Conservation (phyloP, 2,113 vertebrate species). For the Labrus mixtus region DNA sequence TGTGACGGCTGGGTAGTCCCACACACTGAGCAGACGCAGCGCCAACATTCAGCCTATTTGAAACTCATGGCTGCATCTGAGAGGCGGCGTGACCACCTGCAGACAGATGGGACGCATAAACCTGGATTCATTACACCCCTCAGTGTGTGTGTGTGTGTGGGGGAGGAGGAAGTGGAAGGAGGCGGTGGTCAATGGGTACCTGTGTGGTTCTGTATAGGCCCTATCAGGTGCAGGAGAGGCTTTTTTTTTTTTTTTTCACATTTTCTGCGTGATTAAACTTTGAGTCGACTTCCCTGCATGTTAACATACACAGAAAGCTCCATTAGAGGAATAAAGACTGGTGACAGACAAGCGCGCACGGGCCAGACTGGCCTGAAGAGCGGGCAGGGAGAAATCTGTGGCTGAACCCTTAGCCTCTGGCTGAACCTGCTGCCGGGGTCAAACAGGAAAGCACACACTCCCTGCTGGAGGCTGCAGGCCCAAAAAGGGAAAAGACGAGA, state of each 20-base stretch:
- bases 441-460: constrained; percentile 75
- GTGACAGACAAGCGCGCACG: constrained; percentile 55
- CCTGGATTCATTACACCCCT: constrained; percentile 61
- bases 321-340: constrained; percentile 58
- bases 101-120: constrained; percentile 76
- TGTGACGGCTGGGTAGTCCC: constrained; percentile 54
- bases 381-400: constrained; percentile 54
- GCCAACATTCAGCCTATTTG: constrained; percentile 64
- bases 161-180: neutral
- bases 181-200: constrained; percentile 48
- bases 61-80: constrained; percentile 68
- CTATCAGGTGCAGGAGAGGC: constrained; percentile 62
- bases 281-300: constrained; percentile 72
- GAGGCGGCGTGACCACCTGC: constrained; percentile 74
- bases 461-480: constrained; percentile 56
- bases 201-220: constrained; percentile 33
- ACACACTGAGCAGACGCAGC: constrained; percentile 46
- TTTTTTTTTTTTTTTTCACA: no score
- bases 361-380: constrained; percentile 34
- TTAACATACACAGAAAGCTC: constrained; percentile 72
- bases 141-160: constrained; percentile 21
- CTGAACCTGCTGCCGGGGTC: constrained; percentile 78
- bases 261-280: constrained; percentile 83
- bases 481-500: constrained; percentile 63
- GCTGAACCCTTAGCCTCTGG: constrained; percentile 78